These are phyloP conservation scores for Aselliscus stoliczkanus DNA, from an alignment of 2,797 vertebrate genomes.

Conservation along the genomic window DNA sequence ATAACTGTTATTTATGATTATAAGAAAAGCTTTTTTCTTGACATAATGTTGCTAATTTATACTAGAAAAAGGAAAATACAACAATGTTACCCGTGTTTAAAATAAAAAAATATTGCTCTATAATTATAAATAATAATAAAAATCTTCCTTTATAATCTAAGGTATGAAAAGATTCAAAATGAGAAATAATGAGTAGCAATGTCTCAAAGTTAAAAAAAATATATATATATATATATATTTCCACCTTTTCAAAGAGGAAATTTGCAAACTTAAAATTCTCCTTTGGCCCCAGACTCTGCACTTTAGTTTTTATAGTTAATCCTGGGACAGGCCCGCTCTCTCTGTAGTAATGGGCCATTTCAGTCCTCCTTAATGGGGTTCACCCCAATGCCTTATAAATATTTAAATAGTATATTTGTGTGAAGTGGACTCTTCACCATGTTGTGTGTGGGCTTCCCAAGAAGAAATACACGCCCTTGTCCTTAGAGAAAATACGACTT, in stretches of 20 bases:
- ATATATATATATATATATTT: too few species aligned
- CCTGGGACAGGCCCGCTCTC: neutral
- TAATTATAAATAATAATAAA: neutral
- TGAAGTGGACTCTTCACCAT: conserved; percentile 29
- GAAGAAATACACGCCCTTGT: neutral
- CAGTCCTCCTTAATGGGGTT: conserved; percentile 10
- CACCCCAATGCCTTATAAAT: neutral
- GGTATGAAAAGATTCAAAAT: neutral
- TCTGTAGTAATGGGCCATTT: conserved; percentile 13
- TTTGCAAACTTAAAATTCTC: conserved; percentile 3
- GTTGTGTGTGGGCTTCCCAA: conserved; percentile 9
- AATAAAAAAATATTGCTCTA: neutral
- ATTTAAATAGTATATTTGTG: conserved; percentile 36
- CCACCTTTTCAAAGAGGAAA: conserved; percentile 40
- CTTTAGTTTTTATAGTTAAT: neutral
- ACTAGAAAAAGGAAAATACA: conserved; percentile 1
- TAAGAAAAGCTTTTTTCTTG: neutral
- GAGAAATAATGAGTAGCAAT: conserved; percentile 20
- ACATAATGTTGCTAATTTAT: neutral
- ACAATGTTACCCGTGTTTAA: neutral
- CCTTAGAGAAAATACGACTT: conserved; percentile 26
- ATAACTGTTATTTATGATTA: neutral
- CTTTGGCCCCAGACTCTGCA: neutral
- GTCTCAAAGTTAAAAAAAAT: neutral
- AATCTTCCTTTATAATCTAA: neutral